Evolutionary conservation across 2,888 invertebrate genomes (phyloP).

Genomic region (Drosophila diplacantha): DNA sequence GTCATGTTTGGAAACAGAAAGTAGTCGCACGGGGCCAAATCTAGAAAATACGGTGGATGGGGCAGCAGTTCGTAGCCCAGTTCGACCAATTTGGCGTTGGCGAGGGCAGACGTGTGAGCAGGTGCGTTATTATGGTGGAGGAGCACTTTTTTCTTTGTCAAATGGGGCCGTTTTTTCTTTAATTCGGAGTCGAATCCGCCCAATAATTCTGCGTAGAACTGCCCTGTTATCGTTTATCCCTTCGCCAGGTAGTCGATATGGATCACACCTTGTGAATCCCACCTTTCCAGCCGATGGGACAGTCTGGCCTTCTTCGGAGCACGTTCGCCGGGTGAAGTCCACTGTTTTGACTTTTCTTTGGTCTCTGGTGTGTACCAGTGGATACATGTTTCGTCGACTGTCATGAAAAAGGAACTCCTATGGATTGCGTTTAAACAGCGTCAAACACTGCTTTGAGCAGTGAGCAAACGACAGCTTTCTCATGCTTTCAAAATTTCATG

Average conservation of each 20-base stretch:
- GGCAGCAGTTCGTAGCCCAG: too few relatives aligned
- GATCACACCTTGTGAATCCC: background rate
- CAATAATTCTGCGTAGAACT: background rate
- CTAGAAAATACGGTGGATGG: background rate
- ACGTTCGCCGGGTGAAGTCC: too few relatives aligned
- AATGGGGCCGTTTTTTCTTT: background rate
- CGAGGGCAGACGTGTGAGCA: background rate
- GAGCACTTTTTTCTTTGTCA: background rate
- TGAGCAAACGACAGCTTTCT: background rate
- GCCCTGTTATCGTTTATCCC: background rate
- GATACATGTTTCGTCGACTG: background rate
- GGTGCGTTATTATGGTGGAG: background rate
- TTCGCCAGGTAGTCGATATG: background rate
- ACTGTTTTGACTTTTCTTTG: background rate
- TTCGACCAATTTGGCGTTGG: background rate
- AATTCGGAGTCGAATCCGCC: background rate
- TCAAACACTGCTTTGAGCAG: too few relatives aligned
- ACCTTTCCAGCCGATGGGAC: background rate
- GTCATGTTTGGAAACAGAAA: background rate
- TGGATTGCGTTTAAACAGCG: too few relatives aligned
- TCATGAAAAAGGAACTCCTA: background rate
- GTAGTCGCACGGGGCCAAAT: background rate
- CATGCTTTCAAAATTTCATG: background rate
- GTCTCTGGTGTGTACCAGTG: background rate
- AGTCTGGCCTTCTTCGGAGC: background rate